These are phyloP conservation scores for Pongo abelii DNA, from an alignment of 2,113 vertebrate genomes.

Conservation along the genomic window DNA sequence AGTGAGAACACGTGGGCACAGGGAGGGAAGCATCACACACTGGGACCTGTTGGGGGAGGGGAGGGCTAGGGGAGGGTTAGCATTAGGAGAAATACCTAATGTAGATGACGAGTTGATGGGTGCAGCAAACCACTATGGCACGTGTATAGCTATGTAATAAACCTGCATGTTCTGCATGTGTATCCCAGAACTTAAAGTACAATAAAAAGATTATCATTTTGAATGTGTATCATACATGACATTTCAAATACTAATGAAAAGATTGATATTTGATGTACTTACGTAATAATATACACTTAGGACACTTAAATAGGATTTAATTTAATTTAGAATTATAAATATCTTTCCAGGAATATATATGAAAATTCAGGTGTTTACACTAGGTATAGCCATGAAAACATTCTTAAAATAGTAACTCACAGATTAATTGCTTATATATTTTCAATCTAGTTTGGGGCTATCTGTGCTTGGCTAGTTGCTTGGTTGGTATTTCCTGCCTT, in stretches of 20 bases:
- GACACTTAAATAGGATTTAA: conserved; percentile 37
- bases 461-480: neutral
- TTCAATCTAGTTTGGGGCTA: neutral
- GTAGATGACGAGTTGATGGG: too few species aligned
- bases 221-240: neutral
- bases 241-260: neutral
- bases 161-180: too few species aligned
- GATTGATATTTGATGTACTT: neutral
- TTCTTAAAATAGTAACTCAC: neutral
- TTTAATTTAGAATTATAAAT: conserved; percentile 28
- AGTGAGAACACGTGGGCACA: too few species aligned
- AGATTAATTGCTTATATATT: conserved; percentile 16
- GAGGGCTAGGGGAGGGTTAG: too few species aligned
- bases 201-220: neutral
- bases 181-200: too few species aligned
- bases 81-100: too few species aligned
- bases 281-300: neutral
- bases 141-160: too few species aligned
- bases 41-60: too few species aligned
- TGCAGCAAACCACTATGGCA: too few species aligned
- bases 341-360: neutral
- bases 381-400: neutral
- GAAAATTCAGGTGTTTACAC: neutral
- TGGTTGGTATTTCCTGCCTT: conserved; percentile 5
- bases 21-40: too few species aligned